Conservation (phyloP, 1,140 invertebrate genomes). For the Proctacanthus coquilletti region DNA sequence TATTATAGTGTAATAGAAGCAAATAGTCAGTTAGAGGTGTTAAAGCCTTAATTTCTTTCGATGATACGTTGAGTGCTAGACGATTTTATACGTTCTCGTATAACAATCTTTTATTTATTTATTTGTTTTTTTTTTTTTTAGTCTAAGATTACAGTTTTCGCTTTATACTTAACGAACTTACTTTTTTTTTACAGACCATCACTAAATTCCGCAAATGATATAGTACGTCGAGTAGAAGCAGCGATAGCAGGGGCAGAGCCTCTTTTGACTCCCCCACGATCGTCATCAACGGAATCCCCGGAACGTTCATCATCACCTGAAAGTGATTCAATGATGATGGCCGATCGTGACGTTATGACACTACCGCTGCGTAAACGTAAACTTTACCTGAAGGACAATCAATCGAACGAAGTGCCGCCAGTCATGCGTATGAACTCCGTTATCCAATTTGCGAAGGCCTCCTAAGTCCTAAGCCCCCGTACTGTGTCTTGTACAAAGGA, state of each 20-base stretch:
- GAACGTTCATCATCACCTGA: conserved; percentile 42
- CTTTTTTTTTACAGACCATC: conserved; percentile 19
- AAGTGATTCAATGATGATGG: conserved; percentile 36
- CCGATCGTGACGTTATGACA: conserved; percentile 44
- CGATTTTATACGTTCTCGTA: too few relatives aligned
- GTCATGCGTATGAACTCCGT: conserved; percentile 55
- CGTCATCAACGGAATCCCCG: conserved; percentile 32
- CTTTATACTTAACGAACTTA: too few relatives aligned
- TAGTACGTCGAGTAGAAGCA: conserved; percentile 52
- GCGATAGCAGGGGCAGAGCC: conserved; percentile 42
- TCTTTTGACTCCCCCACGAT: conserved; percentile 46
- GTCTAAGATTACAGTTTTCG: too few relatives aligned
- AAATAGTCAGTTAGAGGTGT: too few relatives aligned
- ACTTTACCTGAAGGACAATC: conserved; percentile 56
- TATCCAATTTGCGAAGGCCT: conserved; percentile 63
- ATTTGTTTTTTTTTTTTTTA: conserved; percentile 1
- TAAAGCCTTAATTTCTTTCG: too few relatives aligned
- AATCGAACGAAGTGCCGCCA: conserved; percentile 21
- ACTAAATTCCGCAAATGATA: conserved; percentile 40
- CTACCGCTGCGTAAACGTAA: conserved; percentile 64
- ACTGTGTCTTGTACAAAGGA: background rate
- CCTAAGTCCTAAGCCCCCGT: conserved; percentile 28
- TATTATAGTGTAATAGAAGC: too few relatives aligned
- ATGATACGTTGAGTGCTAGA: too few relatives aligned
- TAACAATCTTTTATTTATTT: too few relatives aligned